Evolutionary conservation across 1,140 invertebrate species (phyloP), one percentile per base, ranked within the genome.

Genomic region (Orius insidiosus): DNA sequence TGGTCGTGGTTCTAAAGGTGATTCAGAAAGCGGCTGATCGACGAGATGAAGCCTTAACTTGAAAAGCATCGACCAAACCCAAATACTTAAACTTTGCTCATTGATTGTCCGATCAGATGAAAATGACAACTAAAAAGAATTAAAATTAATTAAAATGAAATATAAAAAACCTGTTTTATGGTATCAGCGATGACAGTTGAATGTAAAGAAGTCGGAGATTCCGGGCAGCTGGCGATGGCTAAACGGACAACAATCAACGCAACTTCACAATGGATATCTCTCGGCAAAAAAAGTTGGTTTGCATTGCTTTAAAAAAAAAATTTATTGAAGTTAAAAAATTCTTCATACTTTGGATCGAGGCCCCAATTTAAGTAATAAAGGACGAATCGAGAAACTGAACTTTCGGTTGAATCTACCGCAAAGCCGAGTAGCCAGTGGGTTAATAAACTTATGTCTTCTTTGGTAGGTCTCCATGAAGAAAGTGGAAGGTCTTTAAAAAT

Each of bases 291-390:
- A 4, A 78, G 60, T 30, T 66, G 59, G 45, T 48, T 11, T 42
- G 33, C 9, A 42, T 14, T 11, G 46, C 42, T 52, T 15, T 2
- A n/a, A n/a, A 48, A 43, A 30, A 30, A 46, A 35, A 16, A 18
- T 11, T 42, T 5, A 37, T 37, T 16, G 13, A 30, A 40, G 15
- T 8, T 11, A 48, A 34, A 16, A 32, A 14, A 14, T 36, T 38
- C 35, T 50, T 46, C 54, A 41, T 45, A 52, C 51, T 46, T 46
- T 3, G 45, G 45, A 48, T 70, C 66, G 32, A 74, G 66, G 45
- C 72, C 72, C 78, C 81, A 87, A 63, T 86, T 82, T 14, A 87
- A 64, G 47, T 76, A 68, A 31, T 68, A 67, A 14, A 88, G 63
- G 34, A 87, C 70, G 44, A 79, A 63, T 36, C 80, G 66, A 0